These are phyloP conservation scores for Acanthopleura granulata DNA, from an alignment of 2,888 invertebrate genomes.

Conservation along the genomic window DNA sequence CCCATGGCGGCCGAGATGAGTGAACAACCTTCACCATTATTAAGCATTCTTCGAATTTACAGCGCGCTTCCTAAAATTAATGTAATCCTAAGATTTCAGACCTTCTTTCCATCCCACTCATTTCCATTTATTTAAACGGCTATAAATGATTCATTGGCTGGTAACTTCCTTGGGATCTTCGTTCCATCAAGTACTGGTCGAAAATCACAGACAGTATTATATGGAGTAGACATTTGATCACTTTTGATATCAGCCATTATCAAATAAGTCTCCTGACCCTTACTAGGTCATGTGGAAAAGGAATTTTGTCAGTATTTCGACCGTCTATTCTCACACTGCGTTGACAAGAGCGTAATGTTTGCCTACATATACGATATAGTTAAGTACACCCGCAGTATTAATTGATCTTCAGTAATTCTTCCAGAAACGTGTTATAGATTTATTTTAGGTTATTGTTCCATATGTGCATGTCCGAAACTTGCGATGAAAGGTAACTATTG, in stretches of 20 bases:
- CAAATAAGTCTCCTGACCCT: background rate
- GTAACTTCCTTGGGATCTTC: background rate
- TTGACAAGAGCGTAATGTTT: too few species aligned
- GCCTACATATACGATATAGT: too few species aligned
- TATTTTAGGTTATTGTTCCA: too few species aligned
- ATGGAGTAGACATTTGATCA: background rate
- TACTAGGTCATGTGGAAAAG: too few species aligned
- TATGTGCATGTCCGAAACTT: too few species aligned
- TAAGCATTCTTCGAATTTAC: constrained; percentile 11
- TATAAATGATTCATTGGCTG: constrained; percentile 16
- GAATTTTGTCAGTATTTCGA: too few species aligned
- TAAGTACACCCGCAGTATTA: too few species aligned
- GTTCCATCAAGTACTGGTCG: background rate
- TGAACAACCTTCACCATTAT: background rate
- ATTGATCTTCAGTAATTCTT: too few species aligned
- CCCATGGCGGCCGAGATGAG: constrained; percentile 5
- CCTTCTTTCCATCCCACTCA: background rate
- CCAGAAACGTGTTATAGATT: too few species aligned
- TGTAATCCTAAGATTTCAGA: constrained; percentile 12
- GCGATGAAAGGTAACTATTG: too few species aligned
- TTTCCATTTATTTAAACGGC: constrained; percentile 7
- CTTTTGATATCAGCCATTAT: background rate
- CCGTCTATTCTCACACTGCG: too few species aligned
- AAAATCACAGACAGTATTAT: background rate
- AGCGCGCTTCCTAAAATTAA: constrained; percentile 17